phyloP scores from a whole-genome alignment of 2,888 invertebrate species.

The Thymelicus sylvestris region DNA sequence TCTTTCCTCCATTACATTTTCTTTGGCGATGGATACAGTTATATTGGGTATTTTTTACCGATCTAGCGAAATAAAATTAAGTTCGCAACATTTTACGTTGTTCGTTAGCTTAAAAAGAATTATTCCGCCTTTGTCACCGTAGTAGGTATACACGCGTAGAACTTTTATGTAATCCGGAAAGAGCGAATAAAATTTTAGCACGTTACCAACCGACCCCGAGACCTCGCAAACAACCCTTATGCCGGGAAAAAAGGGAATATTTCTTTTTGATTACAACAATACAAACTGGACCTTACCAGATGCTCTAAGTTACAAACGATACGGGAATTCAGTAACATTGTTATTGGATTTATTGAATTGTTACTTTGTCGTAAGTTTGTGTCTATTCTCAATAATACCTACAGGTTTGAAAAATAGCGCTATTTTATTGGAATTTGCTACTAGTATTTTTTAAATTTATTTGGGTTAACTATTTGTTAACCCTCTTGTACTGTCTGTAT shows the following conservation, averaged over 20 bases:
- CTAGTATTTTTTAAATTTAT: no score
- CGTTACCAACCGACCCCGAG: slow-evolving; percentile 73
- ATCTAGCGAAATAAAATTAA: slow-evolving; percentile 30
- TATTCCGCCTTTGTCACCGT: slow-evolving; percentile 30
- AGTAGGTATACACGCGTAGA: slow-evolving; percentile 51
- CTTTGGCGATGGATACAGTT: slow-evolving; percentile 8
- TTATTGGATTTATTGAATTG: no score
- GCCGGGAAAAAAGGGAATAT: slow-evolving; percentile 78
- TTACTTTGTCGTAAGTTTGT: no score
- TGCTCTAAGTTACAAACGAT: slow-evolving; percentile 47
- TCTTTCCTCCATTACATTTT: slow-evolving; percentile 1
- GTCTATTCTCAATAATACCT: no score
- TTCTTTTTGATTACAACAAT: slow-evolving; percentile 85
- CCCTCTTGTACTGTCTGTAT: no score
- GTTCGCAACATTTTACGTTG: slow-evolving; percentile 30
- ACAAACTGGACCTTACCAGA: slow-evolving; percentile 72
- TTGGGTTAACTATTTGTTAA: no score
- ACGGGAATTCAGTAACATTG: neutral
- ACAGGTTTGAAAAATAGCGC: no score
- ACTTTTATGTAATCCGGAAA: slow-evolving; percentile 78
- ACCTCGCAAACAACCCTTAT: slow-evolving; percentile 70
- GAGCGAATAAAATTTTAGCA: slow-evolving; percentile 82
- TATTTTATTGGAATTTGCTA: no score
- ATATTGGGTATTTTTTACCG: slow-evolving; percentile 8
- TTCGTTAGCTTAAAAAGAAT: slow-evolving; percentile 30